Evolutionary conservation across 2,888 invertebrate genomes (phyloP), one percentile per base, ranked within the genome.

Genomic region (Campoplex nolae): DNA sequence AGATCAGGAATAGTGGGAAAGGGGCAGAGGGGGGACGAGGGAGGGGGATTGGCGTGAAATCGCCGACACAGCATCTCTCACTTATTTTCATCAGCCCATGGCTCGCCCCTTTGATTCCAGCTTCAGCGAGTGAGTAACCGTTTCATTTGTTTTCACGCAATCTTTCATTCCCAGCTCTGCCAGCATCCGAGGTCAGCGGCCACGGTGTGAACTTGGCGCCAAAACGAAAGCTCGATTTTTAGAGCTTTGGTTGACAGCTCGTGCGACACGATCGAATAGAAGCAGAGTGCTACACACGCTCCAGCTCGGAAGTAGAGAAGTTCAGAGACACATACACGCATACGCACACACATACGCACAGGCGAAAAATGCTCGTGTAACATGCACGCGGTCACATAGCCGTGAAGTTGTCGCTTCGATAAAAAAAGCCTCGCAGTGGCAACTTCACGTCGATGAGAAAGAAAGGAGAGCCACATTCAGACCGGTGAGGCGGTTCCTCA

Each of bases 31-130:
- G 77, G 65, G 76, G 83, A 71, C 75, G 81, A 74, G 65, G 35
- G 76, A 68, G 70, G 35, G 76, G 74, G 70, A 16, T 82, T 83
- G 88, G 86, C 86, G 71, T 67, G 83, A 77, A 77, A 84, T 76
- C 88, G 88, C 87, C 88, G 83, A 88, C 88, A 88, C 88, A 89
- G 88, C 89, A 88, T 89, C 83, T 88, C 87, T 87, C 86, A 85
- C 87, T 88, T 84, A 76, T 86, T 79, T 82, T 85, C 74, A 74
- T 84, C 87, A 70, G 83, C 79, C 68, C 75, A 13, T 45, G 77
- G 28, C 58, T 7, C 11, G 18, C 28, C 48, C 35, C n/a, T 62
- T 32, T 3, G n/a, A 6, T 51, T 65, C 45, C 76, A 62, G 45
- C 45, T 45, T 42, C 32, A 16, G 4, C 32, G n/a, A n/a, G 18